Percentiles rank a stretch among this genome's conserved stretches.
These are phyloP conservation scores for Euwallacea similis DNA, from an alignment of 1,140 invertebrate species.

Conservation along the genomic window DNA sequence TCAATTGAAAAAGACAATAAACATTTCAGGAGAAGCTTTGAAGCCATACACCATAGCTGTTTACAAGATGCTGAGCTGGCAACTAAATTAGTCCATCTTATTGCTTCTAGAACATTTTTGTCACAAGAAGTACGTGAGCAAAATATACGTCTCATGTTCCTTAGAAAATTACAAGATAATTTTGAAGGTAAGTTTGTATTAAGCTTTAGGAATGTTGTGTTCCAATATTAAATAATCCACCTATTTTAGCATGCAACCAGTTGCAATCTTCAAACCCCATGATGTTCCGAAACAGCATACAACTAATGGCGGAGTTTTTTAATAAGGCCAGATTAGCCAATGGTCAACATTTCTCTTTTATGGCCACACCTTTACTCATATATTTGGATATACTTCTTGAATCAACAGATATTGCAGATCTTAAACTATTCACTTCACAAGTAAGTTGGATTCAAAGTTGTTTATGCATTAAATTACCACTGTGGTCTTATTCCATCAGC, in stretches of 20 bases:
- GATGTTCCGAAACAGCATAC: constrained; percentile 42
- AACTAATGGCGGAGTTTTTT: constrained; percentile 45
- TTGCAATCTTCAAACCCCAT: constrained; percentile 37
- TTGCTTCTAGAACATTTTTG: constrained; percentile 36
- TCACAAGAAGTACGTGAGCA: constrained; percentile 40
- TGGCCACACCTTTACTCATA: constrained; percentile 37
- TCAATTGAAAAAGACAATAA: not conserved
- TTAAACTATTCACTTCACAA: constrained; percentile 43
- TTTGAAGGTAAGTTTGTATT: constrained; percentile 35
- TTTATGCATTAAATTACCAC: not conserved
- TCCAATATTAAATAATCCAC: not conserved
- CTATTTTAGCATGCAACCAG: constrained; percentile 31
- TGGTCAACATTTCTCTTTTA: constrained; percentile 42
- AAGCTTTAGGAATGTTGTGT: not conserved
- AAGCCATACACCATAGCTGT: constrained; percentile 35
- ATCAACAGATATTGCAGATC: constrained; percentile 32
- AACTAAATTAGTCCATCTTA: constrained; percentile 36
- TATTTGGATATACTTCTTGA: constrained; percentile 45
- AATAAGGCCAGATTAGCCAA: constrained; percentile 40
- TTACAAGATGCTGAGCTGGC: constrained; percentile 39
- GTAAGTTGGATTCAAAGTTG: constrained; percentile 28
- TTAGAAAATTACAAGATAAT: constrained; percentile 37
- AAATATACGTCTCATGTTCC: constrained; percentile 39
- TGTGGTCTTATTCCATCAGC: not conserved
- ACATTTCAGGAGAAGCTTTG: constrained; percentile 42